Conservation (phyloP, 2,888 invertebrate genomes). For the Ectemnius cavifrons region DNA sequence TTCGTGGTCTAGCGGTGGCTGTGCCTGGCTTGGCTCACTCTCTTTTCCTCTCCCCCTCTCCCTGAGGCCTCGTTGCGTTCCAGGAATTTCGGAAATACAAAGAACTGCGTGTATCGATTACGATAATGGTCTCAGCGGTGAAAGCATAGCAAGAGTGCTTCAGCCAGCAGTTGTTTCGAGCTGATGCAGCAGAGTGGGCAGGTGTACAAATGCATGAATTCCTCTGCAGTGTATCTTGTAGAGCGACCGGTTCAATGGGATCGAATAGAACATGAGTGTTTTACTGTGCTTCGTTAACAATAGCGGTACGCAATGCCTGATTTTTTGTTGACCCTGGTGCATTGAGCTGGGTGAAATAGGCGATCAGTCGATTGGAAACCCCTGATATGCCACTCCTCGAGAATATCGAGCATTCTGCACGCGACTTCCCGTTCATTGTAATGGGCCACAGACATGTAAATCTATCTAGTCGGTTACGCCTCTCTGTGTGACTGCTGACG, state of each 20-base stretch:
- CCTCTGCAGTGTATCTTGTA: conserved; percentile 11
- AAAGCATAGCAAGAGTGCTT: not conserved
- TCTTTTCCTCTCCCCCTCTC: not conserved
- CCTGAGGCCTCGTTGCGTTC: not conserved
- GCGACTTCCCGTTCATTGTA: not conserved
- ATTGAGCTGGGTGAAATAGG: not conserved
- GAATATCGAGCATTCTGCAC: not conserved
- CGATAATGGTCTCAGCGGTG: not conserved
- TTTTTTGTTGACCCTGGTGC: not conserved
- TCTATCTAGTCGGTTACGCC: conserved; percentile 2
- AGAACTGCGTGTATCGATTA: not conserved
- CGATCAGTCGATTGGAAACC: conserved; percentile 1
- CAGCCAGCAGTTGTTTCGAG: not conserved
- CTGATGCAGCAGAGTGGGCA: not conserved
- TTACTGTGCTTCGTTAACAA: not conserved
- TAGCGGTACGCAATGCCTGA: not conserved
- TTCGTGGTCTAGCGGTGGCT: not conserved
- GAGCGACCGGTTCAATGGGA: not conserved
- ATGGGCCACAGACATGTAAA: not conserved
- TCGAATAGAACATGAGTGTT: not conserved
- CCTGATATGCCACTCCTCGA: not conserved
- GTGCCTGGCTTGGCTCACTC: not conserved
- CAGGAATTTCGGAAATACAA: not conserved
- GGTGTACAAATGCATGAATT: not conserved
- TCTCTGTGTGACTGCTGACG: conserved; percentile 9